Evolutionary conservation across 2,797 vertebrate genomes (phyloP), one percentile per base, ranked within the genome.

Genomic region (Ibycter americanus): DNA sequence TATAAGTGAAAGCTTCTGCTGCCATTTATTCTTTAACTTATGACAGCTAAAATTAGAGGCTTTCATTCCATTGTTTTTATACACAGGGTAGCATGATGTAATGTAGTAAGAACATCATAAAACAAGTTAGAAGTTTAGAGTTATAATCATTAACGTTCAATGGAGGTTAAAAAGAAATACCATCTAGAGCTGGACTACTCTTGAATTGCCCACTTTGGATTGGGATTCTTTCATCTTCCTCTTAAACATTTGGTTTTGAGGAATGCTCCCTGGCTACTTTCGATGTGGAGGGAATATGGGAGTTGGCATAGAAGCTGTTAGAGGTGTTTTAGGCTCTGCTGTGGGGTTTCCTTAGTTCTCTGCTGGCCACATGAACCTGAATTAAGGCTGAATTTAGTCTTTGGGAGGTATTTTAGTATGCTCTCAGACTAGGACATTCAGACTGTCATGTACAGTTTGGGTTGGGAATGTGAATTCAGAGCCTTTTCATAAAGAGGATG

Each of bases 11-110:
- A 95, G 80, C 88, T 94, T 82, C 81, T 95, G 38, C 90, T 97
- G 81, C 88, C 90, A 79, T 90, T 96, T 96, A 82, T 95, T 93
- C 90, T 93, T 82, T 94, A 88, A 76, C 73, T 95, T 96, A 79
- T 87, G 96, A 96, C 94, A 94, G 91, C 83, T 97, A 38, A 96
- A 97, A 97, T 95, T 94, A 96, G 78, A 91, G 93, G 85, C 90
- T 97, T 97, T 94, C 88, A 83, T 95, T 93, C 91, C 74, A 67
- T 91, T 97, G 95, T 96, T 97, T 97, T 96, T 97, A 95, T 87
- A 96, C 83, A 92, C 59, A 3, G 7, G n/a, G 32, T 89, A 87
- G 47, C 70, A 56, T 96, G 93, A 95, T 91, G 87, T 87, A 96
- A 95, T 67, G 67, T 93, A 91, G 87, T 89, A 89, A 74, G 92